Percentiles rank a stretch among this genome's conserved stretches.
phyloP scores from a whole-genome alignment of 2,888 invertebrate species.

The Pecten maximus region DNA sequence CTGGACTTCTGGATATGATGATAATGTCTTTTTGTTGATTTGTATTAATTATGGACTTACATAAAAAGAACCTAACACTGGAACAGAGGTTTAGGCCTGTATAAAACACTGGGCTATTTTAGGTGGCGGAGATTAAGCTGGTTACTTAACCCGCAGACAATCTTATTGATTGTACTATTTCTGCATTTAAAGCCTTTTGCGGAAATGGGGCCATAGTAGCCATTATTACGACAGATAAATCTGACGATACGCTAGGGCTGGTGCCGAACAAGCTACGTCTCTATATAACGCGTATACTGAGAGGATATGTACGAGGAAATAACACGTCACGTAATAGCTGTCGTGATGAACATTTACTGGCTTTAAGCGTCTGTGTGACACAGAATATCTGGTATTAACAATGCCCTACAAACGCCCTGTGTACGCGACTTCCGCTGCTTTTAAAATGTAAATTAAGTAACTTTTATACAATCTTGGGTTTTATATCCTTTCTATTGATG shows the following conservation, averaged over 20 bases:
- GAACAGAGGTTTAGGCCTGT: background rate
- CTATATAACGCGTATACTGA: background rate
- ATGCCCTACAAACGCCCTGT: background rate
- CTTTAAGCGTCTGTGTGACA: conserved; percentile 22
- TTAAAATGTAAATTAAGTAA: background rate
- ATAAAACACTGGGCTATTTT: background rate
- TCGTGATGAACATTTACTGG: conserved; percentile 17
- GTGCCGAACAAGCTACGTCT: background rate
- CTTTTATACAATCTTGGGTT: background rate
- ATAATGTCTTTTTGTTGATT: background rate
- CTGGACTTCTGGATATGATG: no score
- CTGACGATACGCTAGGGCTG: background rate
- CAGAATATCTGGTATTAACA: background rate
- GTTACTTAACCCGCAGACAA: conserved; percentile 19
- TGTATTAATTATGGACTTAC: background rate
- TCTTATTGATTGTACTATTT: conserved; percentile 25
- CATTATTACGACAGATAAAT: background rate
- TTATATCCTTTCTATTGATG: conserved; percentile 5
- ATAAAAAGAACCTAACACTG: background rate
- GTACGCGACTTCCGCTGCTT: conserved; percentile 14
- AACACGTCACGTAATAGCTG: conserved; percentile 17
- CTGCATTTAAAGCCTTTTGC: conserved; percentile 13
- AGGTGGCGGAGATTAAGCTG: background rate
- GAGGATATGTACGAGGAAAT: conserved; percentile 25
- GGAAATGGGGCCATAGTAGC: conserved; percentile 32